Conservation (phyloP, 2,888 invertebrate genomes). For the Pachycephus smyrnensis region DNA sequence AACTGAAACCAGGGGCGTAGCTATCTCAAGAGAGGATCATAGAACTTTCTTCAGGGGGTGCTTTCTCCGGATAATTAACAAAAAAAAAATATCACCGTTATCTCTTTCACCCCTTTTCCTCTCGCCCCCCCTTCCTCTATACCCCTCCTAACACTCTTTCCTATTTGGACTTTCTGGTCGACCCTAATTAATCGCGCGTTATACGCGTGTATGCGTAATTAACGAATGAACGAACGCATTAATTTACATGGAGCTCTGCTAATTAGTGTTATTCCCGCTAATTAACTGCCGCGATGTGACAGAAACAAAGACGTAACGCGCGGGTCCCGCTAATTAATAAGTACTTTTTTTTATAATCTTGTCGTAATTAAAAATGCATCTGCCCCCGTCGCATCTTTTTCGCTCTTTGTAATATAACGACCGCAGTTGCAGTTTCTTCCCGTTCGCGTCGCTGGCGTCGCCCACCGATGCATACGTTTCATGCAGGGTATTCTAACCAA, state of each 20-base stretch:
- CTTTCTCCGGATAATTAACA: too few relatives aligned
- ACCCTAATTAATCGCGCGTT: not conserved
- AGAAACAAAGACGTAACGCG: not conserved
- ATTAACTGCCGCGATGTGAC: not conserved
- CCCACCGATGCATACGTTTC: not conserved
- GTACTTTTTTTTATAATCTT: not conserved
- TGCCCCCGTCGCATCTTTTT: not conserved
- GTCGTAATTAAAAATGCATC: not conserved
- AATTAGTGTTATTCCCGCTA: not conserved
- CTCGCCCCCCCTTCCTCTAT: too few relatives aligned
- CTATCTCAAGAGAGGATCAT: not conserved
- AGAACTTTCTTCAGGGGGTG: too few relatives aligned
- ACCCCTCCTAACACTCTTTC: not conserved
- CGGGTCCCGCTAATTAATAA: not conserved
- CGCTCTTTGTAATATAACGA: not conserved
- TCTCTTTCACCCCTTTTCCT: not conserved
- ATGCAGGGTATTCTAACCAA: not conserved
- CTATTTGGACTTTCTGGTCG: not conserved
- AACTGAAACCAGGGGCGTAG: not conserved
- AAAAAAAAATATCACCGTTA: too few relatives aligned
- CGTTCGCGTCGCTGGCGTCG: not conserved
- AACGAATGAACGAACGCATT: not conserved
- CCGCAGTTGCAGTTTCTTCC: not conserved
- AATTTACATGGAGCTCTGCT: not conserved
- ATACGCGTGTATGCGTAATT: not conserved